A percentile compares a stretch with the other conserved stretches of the same genome.
These are phyloP conservation scores for Cnemophilus loriae DNA, from an alignment of 2,113 vertebrate species.

Conservation along the genomic window DNA sequence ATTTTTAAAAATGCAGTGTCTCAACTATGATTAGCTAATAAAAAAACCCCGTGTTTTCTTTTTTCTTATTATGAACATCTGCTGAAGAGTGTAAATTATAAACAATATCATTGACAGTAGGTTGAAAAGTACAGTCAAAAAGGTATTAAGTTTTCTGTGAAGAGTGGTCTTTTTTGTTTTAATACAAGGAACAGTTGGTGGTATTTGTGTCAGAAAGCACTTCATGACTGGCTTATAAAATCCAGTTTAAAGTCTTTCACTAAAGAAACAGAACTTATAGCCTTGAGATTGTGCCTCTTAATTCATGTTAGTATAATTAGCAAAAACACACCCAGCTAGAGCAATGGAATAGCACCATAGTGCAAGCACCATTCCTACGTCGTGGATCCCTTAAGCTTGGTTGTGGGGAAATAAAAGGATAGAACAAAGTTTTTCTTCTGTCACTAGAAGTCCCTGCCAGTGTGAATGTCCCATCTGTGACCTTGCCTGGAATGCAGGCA, in stretches of 20 bases:
- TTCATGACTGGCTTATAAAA: not conserved
- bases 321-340: not conserved
- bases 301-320: not conserved
- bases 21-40: not conserved
- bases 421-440: not conserved
- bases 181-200: not conserved
- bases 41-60: not conserved
- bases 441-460: not conserved
- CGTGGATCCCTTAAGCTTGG: not conserved
- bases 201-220: not conserved
- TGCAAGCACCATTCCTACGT: not conserved
- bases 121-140: not conserved
- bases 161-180: not conserved
- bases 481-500: not conserved
- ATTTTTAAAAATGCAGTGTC: not conserved
- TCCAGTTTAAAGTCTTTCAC: not conserved
- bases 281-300: not conserved
- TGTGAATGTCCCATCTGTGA: not conserved
- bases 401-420: not conserved
- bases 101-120: not conserved
- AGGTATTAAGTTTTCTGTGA: not conserved
- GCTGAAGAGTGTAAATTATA: not conserved
- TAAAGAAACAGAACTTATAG: not conserved
- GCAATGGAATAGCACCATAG: not conserved
- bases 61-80: not conserved